Evolutionary conservation across 2,113 vertebrate genomes (phyloP).

Genomic region (Xiphophorus hellerii): DNA sequence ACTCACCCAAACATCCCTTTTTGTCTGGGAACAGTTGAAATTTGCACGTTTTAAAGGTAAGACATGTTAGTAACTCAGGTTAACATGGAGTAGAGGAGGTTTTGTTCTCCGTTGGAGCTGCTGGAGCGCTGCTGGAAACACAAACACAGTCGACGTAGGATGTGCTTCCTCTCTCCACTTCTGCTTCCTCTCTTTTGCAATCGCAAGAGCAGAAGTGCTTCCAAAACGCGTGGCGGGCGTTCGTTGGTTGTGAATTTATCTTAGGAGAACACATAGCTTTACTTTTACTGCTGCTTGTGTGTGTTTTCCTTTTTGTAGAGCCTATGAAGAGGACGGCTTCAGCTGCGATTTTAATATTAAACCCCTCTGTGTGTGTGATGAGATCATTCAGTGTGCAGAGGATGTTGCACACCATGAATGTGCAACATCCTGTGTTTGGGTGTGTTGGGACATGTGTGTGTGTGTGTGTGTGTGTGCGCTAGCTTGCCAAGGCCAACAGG

Average conservation of each 20-base stretch:
- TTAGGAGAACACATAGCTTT: too few species aligned
- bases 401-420: slow-evolving; percentile 59
- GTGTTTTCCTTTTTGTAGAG: background rate
- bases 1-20: slow-evolving; percentile 21
- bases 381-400: slow-evolving; percentile 55
- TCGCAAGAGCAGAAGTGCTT: background rate
- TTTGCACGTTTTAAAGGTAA: slow-evolving; percentile 14
- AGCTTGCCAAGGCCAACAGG: slow-evolving; percentile 29
- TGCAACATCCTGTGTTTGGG: slow-evolving; percentile 41
- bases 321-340: background rate
- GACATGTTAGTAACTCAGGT: background rate
- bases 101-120: background rate
- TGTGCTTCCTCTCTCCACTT: slow-evolving; percentile 8
- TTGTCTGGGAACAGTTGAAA: slow-evolving; percentile 31
- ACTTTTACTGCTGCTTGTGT: background rate
- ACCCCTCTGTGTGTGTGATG: slow-evolving; percentile 37
- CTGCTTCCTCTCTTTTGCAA: slow-evolving; percentile 9
- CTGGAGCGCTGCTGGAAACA: slow-evolving; percentile 32
- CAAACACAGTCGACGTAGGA: slow-evolving; percentile 21
- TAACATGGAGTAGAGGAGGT: background rate
- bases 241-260: too few species aligned
- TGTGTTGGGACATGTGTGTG: background rate
- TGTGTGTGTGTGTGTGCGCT: slow-evolving; percentile 17
- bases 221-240: background rate
- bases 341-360: background rate